phyloP scores from a whole-genome alignment of 2,113 vertebrate genomes.

The Athene cunicularia region DNA sequence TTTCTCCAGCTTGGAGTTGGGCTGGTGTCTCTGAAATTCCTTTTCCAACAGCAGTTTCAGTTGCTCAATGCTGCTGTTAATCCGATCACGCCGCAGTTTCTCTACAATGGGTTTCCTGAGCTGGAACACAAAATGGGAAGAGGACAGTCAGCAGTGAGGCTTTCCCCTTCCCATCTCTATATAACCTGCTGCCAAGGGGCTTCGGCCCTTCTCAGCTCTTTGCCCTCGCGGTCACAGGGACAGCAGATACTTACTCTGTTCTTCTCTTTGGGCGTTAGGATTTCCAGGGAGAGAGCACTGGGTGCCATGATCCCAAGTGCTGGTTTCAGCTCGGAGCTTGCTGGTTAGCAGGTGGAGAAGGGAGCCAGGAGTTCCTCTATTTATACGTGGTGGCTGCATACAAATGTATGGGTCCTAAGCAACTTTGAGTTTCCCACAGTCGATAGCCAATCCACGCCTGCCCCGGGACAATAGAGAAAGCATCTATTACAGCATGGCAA shows the following conservation, averaged over 20 bases:
- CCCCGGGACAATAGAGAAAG: conserved; percentile 74
- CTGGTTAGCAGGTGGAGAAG: background rate
- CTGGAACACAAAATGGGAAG: conserved; percentile 49
- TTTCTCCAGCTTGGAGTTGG: conserved; percentile 87
- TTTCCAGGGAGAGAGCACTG: conserved; percentile 49
- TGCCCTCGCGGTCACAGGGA: background rate
- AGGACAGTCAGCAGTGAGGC: background rate
- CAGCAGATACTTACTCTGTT: conserved; percentile 71
- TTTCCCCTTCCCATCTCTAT: accelerated
- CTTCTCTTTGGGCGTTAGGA: conserved; percentile 53
- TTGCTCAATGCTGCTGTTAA: conserved; percentile 82
- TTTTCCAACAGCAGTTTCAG: conserved; percentile 83
- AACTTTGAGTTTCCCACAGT: conserved; percentile 80
- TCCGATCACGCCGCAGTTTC: conserved; percentile 78
- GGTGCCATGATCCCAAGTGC: conserved; percentile 57
- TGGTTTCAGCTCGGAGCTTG: background rate
- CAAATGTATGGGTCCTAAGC: conserved; percentile 71
- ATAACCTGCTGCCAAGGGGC: background rate
- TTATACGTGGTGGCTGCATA: conserved; percentile 66
- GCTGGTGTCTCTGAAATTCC: conserved; percentile 84
- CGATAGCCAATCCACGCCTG: conserved; percentile 74
- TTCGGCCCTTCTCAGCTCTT: background rate
- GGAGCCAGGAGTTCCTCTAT: conserved; percentile 18
- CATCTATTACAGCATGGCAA: conserved; percentile 82
- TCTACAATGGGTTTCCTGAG: conserved; percentile 77